These are phyloP conservation scores for Barbus barbus DNA, from an alignment of 2,113 vertebrate genomes.

Conservation along the genomic window DNA sequence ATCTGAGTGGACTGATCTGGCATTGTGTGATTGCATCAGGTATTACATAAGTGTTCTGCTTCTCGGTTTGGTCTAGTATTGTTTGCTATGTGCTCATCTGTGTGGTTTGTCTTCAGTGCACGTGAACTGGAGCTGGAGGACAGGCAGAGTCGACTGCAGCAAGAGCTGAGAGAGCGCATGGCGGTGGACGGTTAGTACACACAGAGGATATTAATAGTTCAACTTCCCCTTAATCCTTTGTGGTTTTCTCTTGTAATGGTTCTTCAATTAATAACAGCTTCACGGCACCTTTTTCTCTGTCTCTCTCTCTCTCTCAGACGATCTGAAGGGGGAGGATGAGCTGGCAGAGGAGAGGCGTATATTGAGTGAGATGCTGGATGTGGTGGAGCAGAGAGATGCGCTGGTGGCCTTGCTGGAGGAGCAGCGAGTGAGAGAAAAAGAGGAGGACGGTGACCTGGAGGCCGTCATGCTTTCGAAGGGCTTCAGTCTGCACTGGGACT, in stretches of 20 bases:
- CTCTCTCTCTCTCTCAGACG: conserved; percentile 74
- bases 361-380: conserved; percentile 94
- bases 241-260: neutral
- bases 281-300: neutral
- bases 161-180: conserved; percentile 93
- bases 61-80: neutral
- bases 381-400: conserved; percentile 92
- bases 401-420: conserved; percentile 91
- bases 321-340: conserved; percentile 87
- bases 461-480: conserved; percentile 85
- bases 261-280: neutral
- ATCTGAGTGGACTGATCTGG: too few relatives aligned
- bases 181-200: conserved; percentile 84
- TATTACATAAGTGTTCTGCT: neutral
- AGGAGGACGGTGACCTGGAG: conserved; percentile 89
- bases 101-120: conserved; percentile 69
- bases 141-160: conserved; percentile 92
- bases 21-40: neutral
- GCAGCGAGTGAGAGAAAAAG: conserved; percentile 83
- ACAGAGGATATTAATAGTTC: neutral
- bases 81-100: neutral
- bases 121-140: conserved; percentile 95
- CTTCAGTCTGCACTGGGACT: conserved; percentile 87
- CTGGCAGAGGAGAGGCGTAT: conserved; percentile 88
- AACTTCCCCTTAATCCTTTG: too few relatives aligned